These are phyloP conservation scores for Pilophorus perplexus DNA, from an alignment of 2,888 invertebrate species.

Conservation along the genomic window DNA sequence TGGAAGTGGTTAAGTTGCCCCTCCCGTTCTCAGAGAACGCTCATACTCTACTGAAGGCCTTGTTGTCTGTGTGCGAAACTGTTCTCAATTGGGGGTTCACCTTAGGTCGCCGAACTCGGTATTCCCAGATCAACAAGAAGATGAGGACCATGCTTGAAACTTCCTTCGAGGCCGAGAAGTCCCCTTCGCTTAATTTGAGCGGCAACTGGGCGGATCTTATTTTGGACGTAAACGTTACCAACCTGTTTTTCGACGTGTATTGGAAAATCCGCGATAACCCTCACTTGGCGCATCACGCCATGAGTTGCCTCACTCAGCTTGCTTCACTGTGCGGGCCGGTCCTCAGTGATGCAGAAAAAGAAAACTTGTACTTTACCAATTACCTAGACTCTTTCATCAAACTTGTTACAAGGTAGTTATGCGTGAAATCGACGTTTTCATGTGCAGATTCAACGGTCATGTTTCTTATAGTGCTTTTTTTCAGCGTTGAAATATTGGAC, in stretches of 20 bases:
- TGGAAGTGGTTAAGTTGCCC: constrained; percentile 59
- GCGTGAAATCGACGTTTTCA: constrained; percentile 47
- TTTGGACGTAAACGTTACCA: constrained; percentile 68
- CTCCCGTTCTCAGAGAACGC: constrained; percentile 56
- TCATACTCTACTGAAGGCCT: constrained; percentile 63
- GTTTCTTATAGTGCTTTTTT: constrained; percentile 42
- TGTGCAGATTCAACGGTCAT: background rate
- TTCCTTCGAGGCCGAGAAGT: constrained; percentile 60
- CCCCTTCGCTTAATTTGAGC: constrained; percentile 58
- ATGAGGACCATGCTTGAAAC: constrained; percentile 20
- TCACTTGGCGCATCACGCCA: constrained; percentile 71
- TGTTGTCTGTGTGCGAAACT: constrained; percentile 74
- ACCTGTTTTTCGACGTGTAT: constrained; percentile 72
- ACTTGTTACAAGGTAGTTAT: constrained; percentile 61
- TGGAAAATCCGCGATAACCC: constrained; percentile 75
- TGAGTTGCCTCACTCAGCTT: constrained; percentile 79
- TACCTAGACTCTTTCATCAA: constrained; percentile 63
- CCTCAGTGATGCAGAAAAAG: constrained; percentile 53
- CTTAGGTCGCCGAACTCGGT: no score
- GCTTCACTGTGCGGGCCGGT: constrained; percentile 66
- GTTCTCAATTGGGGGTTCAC: constrained; percentile 81
- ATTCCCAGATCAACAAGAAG: constrained; percentile 56
- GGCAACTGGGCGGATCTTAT: constrained; percentile 73
- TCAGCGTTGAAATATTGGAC: constrained; percentile 60
- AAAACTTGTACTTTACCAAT: constrained; percentile 59